Base-by-base conservation (phyloP, 2,888 invertebrate species). In the Drepanosiphum platanoidis region DNA sequence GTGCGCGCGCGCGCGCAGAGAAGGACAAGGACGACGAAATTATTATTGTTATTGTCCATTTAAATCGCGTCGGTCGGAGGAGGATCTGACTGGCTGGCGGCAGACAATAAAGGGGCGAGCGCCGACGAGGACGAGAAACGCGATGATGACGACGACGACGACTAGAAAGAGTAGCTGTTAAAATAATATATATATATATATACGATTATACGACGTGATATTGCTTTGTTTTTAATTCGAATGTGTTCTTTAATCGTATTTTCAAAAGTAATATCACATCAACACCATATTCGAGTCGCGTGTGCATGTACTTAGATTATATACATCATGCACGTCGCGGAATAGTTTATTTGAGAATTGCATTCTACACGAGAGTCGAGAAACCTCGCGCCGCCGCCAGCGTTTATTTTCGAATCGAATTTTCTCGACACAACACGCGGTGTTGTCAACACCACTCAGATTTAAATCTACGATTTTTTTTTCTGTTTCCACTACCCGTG, bases 181-280 rank as follows among this genome's bases (percentile, higher is more conserved):
- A 52, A 74, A 52, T 52, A 74, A 15, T 32, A 22, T 32, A 68
- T 72, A 2, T 30, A 72, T 30, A 18, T 42, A 72, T 34, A 3
- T 68, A 11, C 18, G 18, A 22, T 66, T 34, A 22, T 74, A 32
- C 46, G 11, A 13, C 77, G 8, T 42, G 42, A 42, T 39, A 78
- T 79, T 79, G 46, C 9, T 46, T 46, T 4, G 79, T 46, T 68
- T 79, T 79, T 79, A 79, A 79, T 79, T 79, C 79, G 46, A 71
- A 81, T 58, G 58, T 32, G 81, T 81, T 52, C 30, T 71, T 71
- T 71, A 71, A 81, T 71, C 39, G 30, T 58, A n/a, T 81, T 71
- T 18, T 36, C n/a, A 71, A 58, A 77, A 52, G 34, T 52, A 70
- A 80, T 52, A 70, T 34, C 68, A 46, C 30, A 42, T 78, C 32